Conservation (phyloP, 2,113 vertebrate genomes). For the Gopherus flavomarginatus region DNA sequence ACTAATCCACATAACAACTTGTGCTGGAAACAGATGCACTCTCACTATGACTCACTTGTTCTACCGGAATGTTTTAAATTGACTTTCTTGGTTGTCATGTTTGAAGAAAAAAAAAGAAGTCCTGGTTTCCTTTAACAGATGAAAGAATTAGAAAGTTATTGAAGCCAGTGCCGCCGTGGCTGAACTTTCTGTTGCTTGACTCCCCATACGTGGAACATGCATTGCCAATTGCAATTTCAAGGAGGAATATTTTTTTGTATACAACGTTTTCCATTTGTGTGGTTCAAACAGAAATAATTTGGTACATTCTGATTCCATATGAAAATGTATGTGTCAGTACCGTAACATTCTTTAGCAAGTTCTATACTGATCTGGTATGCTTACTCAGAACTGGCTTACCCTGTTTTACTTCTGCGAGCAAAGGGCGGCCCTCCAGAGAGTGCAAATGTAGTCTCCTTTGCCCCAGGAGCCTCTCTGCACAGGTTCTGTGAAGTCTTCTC, state of each 20-base stretch:
- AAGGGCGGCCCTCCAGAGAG: fast-evolving
- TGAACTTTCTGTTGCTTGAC: not conserved
- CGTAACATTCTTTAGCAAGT: not conserved
- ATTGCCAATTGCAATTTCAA: not conserved
- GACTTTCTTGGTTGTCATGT: conserved; percentile 59
- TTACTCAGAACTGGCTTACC: not conserved
- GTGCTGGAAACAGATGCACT: conserved; percentile 61
- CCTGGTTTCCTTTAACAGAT: conserved; percentile 25
- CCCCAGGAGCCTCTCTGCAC: not conserved
- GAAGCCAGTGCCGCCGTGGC: not conserved
- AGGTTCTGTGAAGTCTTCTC: not conserved
- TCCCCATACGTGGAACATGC: not conserved
- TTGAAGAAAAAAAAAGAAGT: not conserved
- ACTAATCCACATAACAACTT: conserved; percentile 55
- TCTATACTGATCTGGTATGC: not conserved
- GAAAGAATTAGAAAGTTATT: conserved; percentile 1
- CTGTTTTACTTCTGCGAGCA: not conserved
- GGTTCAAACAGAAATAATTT: not conserved
- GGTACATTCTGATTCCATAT: not conserved
- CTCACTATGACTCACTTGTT: conserved; percentile 62
- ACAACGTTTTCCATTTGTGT: conserved; percentile 19
- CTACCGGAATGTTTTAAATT: conserved; percentile 62
- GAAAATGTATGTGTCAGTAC: not conserved
- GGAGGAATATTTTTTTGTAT: not conserved
- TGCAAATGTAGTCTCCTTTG: not conserved